Evolutionary conservation across 2,797 vertebrate species (phyloP).

Genomic region (Manis crassicaudata): DNA sequence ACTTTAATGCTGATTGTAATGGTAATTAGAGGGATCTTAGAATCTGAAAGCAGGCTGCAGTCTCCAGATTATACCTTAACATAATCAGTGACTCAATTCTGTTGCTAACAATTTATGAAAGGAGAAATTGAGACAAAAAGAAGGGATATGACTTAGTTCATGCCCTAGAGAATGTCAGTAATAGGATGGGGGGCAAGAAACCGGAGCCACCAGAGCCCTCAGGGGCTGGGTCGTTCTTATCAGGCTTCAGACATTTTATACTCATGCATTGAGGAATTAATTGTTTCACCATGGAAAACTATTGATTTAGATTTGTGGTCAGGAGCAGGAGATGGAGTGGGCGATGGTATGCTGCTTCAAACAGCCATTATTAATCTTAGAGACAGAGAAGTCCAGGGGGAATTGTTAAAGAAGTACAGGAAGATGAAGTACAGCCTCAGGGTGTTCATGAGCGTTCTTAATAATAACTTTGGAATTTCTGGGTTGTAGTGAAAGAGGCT

Average conservation of each 20-base stretch:
- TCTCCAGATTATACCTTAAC: not conserved
- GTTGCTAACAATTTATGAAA: not conserved
- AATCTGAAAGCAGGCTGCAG: not conserved
- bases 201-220: not conserved
- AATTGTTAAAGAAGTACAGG: not conserved
- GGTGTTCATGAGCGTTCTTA: not conserved
- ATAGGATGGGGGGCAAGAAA: not conserved
- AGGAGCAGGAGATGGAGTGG: not conserved
- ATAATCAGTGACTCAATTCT: not conserved
- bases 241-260: not conserved
- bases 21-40: not conserved
- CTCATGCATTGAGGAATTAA: not conserved
- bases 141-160: not conserved
- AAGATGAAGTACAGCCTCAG: constrained; percentile 4
- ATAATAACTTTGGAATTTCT: not conserved
- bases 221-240: not conserved
- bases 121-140: constrained; percentile 3
- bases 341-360: not conserved
- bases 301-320: constrained; percentile 40
- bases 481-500: not conserved
- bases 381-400: not conserved
- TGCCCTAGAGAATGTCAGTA: not conserved
- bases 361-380: not conserved
- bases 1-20: not conserved
- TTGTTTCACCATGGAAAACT: not conserved